Evolutionary conservation across 2,113 vertebrate species (phyloP).

Genomic region (Pterocles burchelli): DNA sequence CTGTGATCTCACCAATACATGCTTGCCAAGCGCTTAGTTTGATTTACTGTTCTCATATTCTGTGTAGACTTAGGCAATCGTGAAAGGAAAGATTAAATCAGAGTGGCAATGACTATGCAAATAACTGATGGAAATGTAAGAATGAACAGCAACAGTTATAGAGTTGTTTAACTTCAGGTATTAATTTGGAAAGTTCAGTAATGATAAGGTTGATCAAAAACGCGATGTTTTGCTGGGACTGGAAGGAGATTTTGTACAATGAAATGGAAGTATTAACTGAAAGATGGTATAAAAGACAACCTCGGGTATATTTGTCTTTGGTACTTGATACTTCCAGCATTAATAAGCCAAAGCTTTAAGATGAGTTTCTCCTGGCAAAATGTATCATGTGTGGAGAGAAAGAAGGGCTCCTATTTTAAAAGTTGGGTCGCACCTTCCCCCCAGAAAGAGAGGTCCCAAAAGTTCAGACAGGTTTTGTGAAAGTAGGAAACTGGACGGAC

Average conservation of each 20-base stretch:
- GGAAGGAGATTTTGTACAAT: neutral
- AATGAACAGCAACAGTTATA: neutral
- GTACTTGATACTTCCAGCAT: neutral
- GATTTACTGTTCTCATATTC: constrained; percentile 35
- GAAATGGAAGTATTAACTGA: neutral
- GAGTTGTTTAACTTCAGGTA: neutral
- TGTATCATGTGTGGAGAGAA: neutral
- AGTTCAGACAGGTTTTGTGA: neutral
- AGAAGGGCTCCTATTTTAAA: neutral
- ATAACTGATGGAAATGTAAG: neutral
- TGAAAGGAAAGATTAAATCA: constrained; percentile 21
- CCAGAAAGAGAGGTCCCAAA: neutral
- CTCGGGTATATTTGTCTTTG: neutral
- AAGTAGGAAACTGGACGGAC: neutral
- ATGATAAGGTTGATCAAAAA: neutral
- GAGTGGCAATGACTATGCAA: constrained; percentile 21
- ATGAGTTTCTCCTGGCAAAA: neutral
- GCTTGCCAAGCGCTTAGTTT: constrained; percentile 34
- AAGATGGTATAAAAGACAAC: neutral
- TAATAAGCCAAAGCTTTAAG: neutral
- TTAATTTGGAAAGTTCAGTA: neutral
- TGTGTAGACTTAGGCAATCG: neutral
- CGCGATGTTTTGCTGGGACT: neutral
- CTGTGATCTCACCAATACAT: constrained; percentile 8
- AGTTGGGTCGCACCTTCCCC: neutral